Base-by-base conservation (phyloP, 2,797 vertebrate species). In the Arctocebus calabarensis region DNA sequence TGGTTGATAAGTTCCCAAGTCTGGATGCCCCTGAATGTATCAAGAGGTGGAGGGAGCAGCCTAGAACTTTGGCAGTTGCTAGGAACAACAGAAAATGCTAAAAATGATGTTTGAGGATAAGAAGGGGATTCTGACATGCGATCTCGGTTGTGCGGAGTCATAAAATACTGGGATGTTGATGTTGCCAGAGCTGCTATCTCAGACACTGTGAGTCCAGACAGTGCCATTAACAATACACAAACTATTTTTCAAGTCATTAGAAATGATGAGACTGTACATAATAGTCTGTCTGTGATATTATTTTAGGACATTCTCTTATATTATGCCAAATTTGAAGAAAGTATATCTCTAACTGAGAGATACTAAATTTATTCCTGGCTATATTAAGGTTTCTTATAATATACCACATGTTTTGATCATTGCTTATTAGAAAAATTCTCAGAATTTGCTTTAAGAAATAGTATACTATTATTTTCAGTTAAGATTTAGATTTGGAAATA, bases 11-110 rank as follows among this genome's bases (percentile, higher is more conserved):
- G 0, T 32, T 3, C 37, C 40, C 25, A 27, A 20, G 59, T 64
- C 14, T 23, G 23, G n/a, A 48, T 9, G 45, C 43, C 17, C 32
- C 4, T 0, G 2, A 14, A 1, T 29, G 1, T 9, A 0, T 25
- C 4, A 10, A 11, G 40, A 64, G 37, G 7, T 14, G 13, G 29
- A 84, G 2, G 17, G 59, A 25, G 40, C 11, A 10, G 34, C 37
- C 23, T 57, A 64, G 9, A 55, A 13, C 7, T 9, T 66, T 40
- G 9, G 52, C 25, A 27, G 45, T 57, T 73, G 0, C 8, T 6
- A 37, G 59, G n/a, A 86, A 20, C 3, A 52, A 13, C 40, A 68
- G 22, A 45, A 23, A 12, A 8, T 10, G 10, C 66, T 57, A 2
- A 17, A 5, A 45, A 27, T 7, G 13, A 3, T 32, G 16, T 0